phyloP scores from a whole-genome alignment of 2,113 vertebrate species.

The Sardina pilchardus region DNA sequence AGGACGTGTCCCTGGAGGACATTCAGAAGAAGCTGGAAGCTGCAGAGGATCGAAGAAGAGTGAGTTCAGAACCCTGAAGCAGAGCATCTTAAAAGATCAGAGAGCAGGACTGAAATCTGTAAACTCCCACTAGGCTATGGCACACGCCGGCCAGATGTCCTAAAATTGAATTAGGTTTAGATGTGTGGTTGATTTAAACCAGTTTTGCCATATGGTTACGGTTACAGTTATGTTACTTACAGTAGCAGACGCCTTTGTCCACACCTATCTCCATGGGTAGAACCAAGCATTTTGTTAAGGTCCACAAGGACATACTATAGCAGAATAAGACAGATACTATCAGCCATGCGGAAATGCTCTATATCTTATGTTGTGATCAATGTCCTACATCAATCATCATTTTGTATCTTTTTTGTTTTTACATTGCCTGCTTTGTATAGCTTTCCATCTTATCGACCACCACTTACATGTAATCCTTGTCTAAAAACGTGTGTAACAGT shows the following conservation, averaged over 20 bases:
- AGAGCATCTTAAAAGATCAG: background rate
- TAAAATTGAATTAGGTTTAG: background rate
- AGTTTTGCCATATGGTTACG: background rate
- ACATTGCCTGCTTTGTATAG: background rate
- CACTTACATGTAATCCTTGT: background rate
- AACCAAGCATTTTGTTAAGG: background rate
- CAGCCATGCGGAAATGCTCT: background rate
- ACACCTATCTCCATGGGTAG: background rate
- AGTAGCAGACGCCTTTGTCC: too few species aligned
- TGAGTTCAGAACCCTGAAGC: constrained; percentile 53
- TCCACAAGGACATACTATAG: background rate
- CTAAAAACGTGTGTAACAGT: constrained; percentile 63
- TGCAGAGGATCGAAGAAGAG: constrained; percentile 81
- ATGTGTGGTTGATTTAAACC: background rate
- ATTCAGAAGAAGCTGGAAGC: constrained; percentile 96
- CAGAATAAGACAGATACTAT: too few species aligned
- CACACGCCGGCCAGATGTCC: background rate
- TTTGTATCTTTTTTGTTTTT: background rate
- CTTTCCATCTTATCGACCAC: background rate
- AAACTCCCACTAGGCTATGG: background rate
- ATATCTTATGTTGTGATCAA: background rate
- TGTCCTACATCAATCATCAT: background rate
- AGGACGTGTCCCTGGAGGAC: constrained; percentile 92
- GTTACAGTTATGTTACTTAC: too few species aligned
- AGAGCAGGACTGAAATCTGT: background rate